Evolutionary conservation across 2,888 invertebrate species (phyloP), one percentile per base, ranked within the genome.

Genomic region (Lithophane socia): DNA sequence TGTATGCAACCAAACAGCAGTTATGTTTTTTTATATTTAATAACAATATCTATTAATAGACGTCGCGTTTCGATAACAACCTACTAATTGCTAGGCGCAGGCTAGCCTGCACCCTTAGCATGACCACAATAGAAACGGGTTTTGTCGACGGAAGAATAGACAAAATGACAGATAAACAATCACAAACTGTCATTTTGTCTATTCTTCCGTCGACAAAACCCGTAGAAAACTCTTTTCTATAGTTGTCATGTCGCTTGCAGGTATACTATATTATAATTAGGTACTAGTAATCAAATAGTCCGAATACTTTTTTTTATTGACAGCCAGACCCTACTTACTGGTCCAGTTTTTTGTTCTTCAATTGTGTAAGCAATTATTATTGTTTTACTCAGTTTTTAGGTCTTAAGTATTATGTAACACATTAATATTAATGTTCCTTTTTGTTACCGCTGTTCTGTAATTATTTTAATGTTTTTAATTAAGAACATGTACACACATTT

Each of bases 271-370:
- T 63, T 63, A 4, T 24, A 61, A 56, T 52, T 2, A n/a, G n/a
- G n/a, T n/a, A 44, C 21, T 24, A 42, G 18, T 58, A 42, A 63
- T n/a, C 1, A 76, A 72, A 72, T 42, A 65, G 64, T 73, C 73
- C 54, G 49, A 69, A 79, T 58, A 73, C 13, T 79, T 81, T 79
- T 79, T 73, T 79, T 79, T 73, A 81, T 65, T 81, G 18, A 16
- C 37, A 21, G 21, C 29, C 5, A 52, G 24, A 61, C 7, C 21
- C 21, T 47, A 49, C 42, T 65, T 24, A 37, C 44, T 42, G 16
- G 13, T 47, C 42, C 58, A 78, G n/a, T 78, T 78, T 58, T 68
- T 68, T n/a, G 16, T 61, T n/a, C 29, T 8, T 37, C 16, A 42
- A 54, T 72, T 81, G n/a, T 69, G 21, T 72, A 78, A 56, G 24